phyloP scores from a whole-genome alignment of 2,888 invertebrate genomes.

The Epicampocera succincta region DNA sequence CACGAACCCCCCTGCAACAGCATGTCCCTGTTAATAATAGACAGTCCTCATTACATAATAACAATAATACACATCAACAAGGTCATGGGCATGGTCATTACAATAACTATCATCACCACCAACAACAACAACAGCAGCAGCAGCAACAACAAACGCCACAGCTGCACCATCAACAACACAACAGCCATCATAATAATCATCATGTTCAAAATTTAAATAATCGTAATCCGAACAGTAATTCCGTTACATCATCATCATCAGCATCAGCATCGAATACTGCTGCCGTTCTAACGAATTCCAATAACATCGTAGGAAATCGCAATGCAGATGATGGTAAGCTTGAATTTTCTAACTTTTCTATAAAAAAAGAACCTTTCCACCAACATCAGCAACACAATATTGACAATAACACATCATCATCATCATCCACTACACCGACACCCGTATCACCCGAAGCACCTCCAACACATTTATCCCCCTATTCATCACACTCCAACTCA shows the following conservation, averaged over 20 bases:
- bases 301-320: constrained; percentile 70
- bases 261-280: constrained; percentile 63
- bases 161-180: constrained; percentile 54
- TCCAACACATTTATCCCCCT: constrained; percentile 36
- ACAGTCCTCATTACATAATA: constrained; percentile 50
- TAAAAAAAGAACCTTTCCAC: constrained; percentile 62
- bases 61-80: constrained; percentile 48
- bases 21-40: constrained; percentile 52
- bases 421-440: constrained; percentile 41
- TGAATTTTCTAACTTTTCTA: constrained; percentile 64
- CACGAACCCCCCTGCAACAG: constrained; percentile 74
- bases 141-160: constrained; percentile 43
- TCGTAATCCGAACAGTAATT: constrained; percentile 57
- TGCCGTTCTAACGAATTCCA: constrained; percentile 66
- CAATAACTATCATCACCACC: constrained; percentile 52
- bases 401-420: constrained; percentile 53
- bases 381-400: constrained; percentile 53
- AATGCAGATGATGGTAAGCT: constrained; percentile 76
- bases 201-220: constrained; percentile 56
- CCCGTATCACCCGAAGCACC: constrained; percentile 41
- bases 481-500: constrained; percentile 51
- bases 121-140: constrained; percentile 55
- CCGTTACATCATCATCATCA: constrained; percentile 60
- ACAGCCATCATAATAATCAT: constrained; percentile 52
- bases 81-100: constrained; percentile 44